Conservation (phyloP, 2,888 invertebrate species). For the Acronicta alni region DNA sequence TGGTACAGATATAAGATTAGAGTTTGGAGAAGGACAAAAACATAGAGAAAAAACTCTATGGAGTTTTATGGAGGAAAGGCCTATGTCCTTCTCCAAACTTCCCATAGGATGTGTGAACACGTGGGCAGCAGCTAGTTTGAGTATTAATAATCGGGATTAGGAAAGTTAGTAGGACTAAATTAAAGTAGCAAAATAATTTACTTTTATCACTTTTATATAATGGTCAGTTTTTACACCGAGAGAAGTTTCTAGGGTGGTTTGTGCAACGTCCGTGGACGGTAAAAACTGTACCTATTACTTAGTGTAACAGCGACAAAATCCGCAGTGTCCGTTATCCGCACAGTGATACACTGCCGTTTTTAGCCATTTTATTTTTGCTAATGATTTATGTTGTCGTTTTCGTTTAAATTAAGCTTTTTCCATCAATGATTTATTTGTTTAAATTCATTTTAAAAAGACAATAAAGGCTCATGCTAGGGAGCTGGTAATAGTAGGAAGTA, state of each 20-base stretch:
- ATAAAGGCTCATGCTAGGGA: too few relatives aligned
- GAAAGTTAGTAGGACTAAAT: neutral
- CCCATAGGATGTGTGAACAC: too few relatives aligned
- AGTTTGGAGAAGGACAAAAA: too few relatives aligned
- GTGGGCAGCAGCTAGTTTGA: too few relatives aligned
- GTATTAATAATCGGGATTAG: too few relatives aligned
- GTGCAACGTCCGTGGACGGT: neutral
- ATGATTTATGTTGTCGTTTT: conserved; percentile 6
- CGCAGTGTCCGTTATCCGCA: neutral
- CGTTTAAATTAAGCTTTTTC: neutral
- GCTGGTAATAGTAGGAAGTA: too few relatives aligned
- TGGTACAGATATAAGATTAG: too few relatives aligned
- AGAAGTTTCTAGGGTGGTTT: neutral
- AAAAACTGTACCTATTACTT: neutral
- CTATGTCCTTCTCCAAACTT: too few relatives aligned
- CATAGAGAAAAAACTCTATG: too few relatives aligned
- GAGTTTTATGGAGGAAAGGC: too few relatives aligned
- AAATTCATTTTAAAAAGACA: neutral
- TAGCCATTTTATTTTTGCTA: neutral
- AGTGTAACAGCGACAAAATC: conserved; percentile 8
- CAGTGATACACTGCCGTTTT: neutral
- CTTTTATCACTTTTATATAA: neutral
- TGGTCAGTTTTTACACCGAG: neutral
- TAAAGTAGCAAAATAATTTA: neutral
- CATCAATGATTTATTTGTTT: neutral